Percentiles rank a stretch among this genome's conserved stretches.
phyloP scores from a whole-genome alignment of 2,113 vertebrate genomes.

The Meleagris gallopavo region DNA sequence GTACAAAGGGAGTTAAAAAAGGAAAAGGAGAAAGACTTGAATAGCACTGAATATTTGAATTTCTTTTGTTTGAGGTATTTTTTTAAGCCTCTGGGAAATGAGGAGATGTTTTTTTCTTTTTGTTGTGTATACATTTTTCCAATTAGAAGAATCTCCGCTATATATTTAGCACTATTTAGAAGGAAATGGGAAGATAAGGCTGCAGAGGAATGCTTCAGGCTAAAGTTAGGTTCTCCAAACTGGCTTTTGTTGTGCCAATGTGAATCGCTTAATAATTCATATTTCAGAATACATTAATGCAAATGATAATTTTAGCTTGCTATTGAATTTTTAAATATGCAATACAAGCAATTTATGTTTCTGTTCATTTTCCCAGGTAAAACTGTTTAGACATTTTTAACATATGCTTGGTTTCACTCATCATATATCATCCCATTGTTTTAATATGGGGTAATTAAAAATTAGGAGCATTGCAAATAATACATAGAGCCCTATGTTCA shows the following conservation, averaged over 20 bases:
- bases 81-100: slow-evolving; percentile 11
- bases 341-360: slow-evolving; percentile 73
- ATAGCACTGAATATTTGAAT: slow-evolving; percentile 43
- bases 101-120: not conserved
- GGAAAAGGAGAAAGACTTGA: slow-evolving; percentile 12
- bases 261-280: slow-evolving; percentile 77
- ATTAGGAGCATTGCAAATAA: slow-evolving; percentile 70
- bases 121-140: slow-evolving; percentile 55
- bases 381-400: slow-evolving; percentile 64
- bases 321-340: slow-evolving; percentile 75
- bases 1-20: slow-evolving; percentile 45
- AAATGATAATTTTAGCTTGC: slow-evolving; percentile 75
- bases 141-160: slow-evolving; percentile 59
- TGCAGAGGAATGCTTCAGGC: slow-evolving; percentile 61
- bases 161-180: slow-evolving; percentile 66
- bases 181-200: slow-evolving; percentile 41
- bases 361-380: slow-evolving; percentile 73
- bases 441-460: slow-evolving; percentile 68
- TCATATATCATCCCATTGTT: slow-evolving; percentile 47
- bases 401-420: slow-evolving; percentile 51
- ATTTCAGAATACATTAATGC: slow-evolving; percentile 78
- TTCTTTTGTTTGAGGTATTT: slow-evolving; percentile 48
- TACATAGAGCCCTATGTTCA: slow-evolving; percentile 43
- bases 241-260: slow-evolving; percentile 68
- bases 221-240: slow-evolving; percentile 63